Conservation (phyloP, 2,113 vertebrate genomes). For the Miniopterus natalensis region DNA sequence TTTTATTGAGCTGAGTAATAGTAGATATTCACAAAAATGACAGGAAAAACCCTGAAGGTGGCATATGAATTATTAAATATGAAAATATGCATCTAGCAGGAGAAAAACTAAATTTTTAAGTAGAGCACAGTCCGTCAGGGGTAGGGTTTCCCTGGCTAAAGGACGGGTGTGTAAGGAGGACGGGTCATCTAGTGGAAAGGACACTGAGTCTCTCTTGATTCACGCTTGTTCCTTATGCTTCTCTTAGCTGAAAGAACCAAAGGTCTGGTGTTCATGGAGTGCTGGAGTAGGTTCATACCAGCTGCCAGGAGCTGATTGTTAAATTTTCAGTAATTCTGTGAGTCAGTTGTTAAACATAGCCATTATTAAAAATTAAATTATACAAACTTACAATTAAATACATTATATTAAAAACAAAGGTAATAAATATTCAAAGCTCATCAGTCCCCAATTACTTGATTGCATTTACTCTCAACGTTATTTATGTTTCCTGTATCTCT, state of each 20-base stretch:
- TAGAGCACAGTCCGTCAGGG: not conserved
- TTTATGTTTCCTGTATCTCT: not conserved
- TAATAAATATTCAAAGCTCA: not conserved
- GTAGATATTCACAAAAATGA: not conserved
- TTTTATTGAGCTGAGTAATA: conserved; percentile 21
- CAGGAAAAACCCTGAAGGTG: not conserved
- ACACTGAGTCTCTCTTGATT: not conserved
- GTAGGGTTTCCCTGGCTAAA: not conserved
- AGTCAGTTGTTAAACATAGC: conserved; percentile 32
- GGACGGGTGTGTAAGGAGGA: not conserved
- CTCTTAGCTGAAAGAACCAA: not conserved
- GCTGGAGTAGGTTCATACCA: not conserved
- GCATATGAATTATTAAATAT: conserved; percentile 31
- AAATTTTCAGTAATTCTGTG: not conserved
- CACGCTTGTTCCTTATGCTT: not conserved
- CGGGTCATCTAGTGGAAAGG: not conserved
- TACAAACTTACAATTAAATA: not conserved
- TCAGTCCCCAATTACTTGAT: not conserved
- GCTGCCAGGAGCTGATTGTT: not conserved
- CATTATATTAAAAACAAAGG: not conserved
- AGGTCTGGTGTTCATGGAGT: not conserved
- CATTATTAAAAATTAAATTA: not conserved
- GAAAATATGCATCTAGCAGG: not conserved
- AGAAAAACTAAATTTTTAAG: conserved; percentile 44
- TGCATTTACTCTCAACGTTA: not conserved